A percentile compares a stretch with the other conserved stretches of the same genome.
These are phyloP conservation scores for Schizopygopsis malacanthus DNA, from an alignment of 2,797 vertebrate species.

Conservation along the genomic window DNA sequence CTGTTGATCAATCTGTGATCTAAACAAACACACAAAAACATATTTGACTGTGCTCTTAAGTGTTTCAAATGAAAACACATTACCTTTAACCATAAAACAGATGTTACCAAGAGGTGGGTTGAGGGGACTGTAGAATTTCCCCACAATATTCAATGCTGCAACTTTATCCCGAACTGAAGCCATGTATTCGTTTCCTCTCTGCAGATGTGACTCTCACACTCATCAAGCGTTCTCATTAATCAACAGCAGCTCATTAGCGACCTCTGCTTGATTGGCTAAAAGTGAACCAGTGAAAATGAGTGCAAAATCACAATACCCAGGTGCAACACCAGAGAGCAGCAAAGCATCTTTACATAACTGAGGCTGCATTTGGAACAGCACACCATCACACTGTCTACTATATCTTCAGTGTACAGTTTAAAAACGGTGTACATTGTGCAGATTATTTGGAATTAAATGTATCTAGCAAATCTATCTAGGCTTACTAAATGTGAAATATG, in stretches of 20 bases:
- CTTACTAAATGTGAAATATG: not conserved
- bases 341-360: constrained; percentile 31
- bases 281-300: not conserved
- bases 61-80: not conserved
- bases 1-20: constrained; percentile 77
- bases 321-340: constrained; percentile 67
- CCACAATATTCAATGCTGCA: constrained; percentile 71
- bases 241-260: constrained; percentile 15
- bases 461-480: not conserved
- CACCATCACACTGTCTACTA: too few species aligned
- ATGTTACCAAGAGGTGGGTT: constrained; percentile 18
- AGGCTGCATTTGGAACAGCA: not conserved
- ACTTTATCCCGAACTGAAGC: constrained; percentile 73
- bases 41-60: not conserved
- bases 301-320: not conserved
- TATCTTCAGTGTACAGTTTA: not conserved
- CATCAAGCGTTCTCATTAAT: constrained; percentile 12
- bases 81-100: not conserved
- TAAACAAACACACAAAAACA: constrained; percentile 58
- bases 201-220: not conserved
- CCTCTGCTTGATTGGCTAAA: constrained; percentile 36
- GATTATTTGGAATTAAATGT: not conserved
- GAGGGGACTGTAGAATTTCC: constrained; percentile 67
- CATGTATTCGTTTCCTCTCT: constrained; percentile 59
- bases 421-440: too few species aligned